Conservation (phyloP, 2,888 invertebrate genomes). For the Lapara coniferarum region DNA sequence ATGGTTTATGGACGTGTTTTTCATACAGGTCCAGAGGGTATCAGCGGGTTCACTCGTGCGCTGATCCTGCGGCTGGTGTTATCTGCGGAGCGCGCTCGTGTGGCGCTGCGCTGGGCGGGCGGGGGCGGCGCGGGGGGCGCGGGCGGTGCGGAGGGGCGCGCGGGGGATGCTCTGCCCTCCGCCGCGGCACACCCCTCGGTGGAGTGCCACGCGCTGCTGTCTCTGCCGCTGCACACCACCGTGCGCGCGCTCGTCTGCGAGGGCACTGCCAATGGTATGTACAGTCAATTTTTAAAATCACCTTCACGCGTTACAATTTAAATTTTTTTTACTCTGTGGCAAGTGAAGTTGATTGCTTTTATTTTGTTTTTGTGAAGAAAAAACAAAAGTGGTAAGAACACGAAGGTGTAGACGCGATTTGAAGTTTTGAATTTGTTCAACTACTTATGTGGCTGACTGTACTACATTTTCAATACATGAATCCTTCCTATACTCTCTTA, state of each 20-base stretch:
- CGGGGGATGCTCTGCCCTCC: slow-evolving; percentile 60
- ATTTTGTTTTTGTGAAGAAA: no score
- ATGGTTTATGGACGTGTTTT: no score
- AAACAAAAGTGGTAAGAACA: no score
- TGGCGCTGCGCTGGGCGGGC: slow-evolving; percentile 85
- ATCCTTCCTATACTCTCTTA: no score
- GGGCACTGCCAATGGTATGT: not conserved
- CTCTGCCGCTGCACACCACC: slow-evolving; percentile 89
- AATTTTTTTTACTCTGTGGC: no score
- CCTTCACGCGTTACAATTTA: no score
- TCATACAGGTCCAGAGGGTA: slow-evolving; percentile 76
- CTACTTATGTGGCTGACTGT: no score
- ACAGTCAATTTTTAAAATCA: no score
- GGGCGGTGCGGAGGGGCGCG: slow-evolving; percentile 53
- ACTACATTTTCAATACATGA: no score
- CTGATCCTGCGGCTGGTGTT: slow-evolving; percentile 93
- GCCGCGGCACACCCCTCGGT: slow-evolving; percentile 84
- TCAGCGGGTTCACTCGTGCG: slow-evolving; percentile 94
- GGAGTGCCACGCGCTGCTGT: slow-evolving; percentile 88
- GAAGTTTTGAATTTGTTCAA: no score
- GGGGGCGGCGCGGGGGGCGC: slow-evolving; percentile 70
- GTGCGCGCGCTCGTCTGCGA: slow-evolving; percentile 87
- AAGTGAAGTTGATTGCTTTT: no score
- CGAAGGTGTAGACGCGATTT: no score
- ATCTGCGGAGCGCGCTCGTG: slow-evolving; percentile 92